Percentiles rank a stretch among this genome's conserved stretches.
Evolutionary conservation across 2,888 invertebrate species (phyloP).

Genomic region (Oscheius sp.): DNA sequence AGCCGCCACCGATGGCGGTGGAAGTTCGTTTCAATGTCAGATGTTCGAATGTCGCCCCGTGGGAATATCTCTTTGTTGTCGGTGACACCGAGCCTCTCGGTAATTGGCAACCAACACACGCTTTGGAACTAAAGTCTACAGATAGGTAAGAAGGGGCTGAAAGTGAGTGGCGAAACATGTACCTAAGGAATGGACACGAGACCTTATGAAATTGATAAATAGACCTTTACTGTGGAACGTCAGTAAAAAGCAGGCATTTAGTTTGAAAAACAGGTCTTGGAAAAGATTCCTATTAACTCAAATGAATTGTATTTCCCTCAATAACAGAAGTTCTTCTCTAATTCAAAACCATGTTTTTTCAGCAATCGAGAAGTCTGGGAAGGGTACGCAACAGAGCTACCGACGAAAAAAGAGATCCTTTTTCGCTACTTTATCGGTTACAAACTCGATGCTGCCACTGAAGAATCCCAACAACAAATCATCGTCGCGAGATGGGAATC

Average conservation of each 20-base stretch:
- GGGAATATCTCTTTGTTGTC: constrained; percentile 52
- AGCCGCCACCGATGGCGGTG: constrained; percentile 4
- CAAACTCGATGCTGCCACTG: constrained; percentile 17
- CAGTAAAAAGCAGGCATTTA: neutral
- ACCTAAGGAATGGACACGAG: neutral
- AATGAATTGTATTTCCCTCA: neutral
- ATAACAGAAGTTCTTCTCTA: neutral
- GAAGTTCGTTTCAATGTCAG: constrained; percentile 45
- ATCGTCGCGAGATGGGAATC: constrained; percentile 44
- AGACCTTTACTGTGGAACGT: no score
- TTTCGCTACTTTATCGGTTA: constrained; percentile 29
- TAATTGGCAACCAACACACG: constrained; percentile 45
- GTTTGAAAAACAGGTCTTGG: neutral
- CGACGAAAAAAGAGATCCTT: neutral
- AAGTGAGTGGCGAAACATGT: neutral
- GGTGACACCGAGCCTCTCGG: constrained; percentile 48
- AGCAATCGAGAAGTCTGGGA: constrained; percentile 8
- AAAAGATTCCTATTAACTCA: neutral
- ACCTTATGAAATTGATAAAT: no score
- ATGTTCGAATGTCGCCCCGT: constrained; percentile 41
- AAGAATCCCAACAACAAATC: neutral
- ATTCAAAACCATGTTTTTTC: neutral
- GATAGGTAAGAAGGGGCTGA: neutral
- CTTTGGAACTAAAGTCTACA: constrained; percentile 28
- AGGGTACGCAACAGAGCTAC: neutral